phyloP scores from a whole-genome alignment of 2,113 vertebrate species.

The Ia io region DNA sequence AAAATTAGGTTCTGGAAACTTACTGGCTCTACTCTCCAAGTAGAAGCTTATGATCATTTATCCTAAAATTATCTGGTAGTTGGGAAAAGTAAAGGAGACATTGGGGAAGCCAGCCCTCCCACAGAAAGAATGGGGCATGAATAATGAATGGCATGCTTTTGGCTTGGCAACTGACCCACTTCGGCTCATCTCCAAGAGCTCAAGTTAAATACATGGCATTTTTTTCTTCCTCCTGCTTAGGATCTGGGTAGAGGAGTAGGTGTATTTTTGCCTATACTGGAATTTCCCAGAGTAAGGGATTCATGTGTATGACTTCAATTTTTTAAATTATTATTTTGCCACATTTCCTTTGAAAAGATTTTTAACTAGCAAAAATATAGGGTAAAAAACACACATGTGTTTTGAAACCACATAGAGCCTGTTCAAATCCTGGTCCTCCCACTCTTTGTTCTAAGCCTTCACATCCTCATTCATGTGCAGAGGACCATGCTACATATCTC shows the following conservation, averaged over 20 bases:
- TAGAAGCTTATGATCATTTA: slow-evolving; percentile 57
- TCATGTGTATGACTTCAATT: background rate
- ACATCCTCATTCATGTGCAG: background rate
- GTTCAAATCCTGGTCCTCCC: background rate
- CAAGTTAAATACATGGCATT: background rate
- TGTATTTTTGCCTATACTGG: background rate
- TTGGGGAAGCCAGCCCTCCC: slow-evolving; percentile 33
- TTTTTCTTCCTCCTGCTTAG: background rate
- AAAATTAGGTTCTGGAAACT: slow-evolving; percentile 34
- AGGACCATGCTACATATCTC: background rate
- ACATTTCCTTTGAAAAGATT: slow-evolving; percentile 1
- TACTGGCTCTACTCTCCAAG: slow-evolving; percentile 11
- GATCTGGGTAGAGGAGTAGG: background rate
- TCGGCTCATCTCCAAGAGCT: background rate
- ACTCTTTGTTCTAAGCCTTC: background rate
- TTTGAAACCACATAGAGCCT: background rate
- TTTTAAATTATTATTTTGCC: background rate
- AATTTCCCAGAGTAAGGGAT: background rate
- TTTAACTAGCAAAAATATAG: background rate
- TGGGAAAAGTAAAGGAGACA: slow-evolving; percentile 17
- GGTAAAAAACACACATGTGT: background rate
- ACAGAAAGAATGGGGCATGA: background rate
- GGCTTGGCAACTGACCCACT: background rate
- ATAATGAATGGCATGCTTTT: background rate
- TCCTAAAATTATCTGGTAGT: slow-evolving; percentile 57